These are phyloP conservation scores for Apolygus lucorum DNA, from an alignment of 1,140 invertebrate species.

Conservation along the genomic window DNA sequence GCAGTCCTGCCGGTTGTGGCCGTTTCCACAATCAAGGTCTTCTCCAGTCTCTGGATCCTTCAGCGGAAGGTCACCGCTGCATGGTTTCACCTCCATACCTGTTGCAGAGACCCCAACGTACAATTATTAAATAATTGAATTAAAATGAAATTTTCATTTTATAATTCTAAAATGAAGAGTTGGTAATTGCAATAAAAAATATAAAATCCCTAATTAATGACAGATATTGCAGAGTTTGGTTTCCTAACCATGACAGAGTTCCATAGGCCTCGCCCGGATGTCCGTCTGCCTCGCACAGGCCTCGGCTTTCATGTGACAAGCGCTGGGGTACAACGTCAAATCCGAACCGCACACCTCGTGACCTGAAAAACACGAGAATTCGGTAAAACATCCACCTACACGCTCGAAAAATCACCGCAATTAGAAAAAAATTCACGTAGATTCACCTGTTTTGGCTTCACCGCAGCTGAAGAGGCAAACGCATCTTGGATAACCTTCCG, in stretches of 20 bases:
- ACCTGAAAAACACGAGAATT: slow-evolving; percentile 36
- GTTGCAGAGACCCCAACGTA: slow-evolving; percentile 30
- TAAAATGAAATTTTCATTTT: too few species aligned
- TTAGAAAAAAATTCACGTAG: neutral
- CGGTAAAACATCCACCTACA: too few species aligned
- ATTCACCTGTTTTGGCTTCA: neutral
- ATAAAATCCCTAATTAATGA: too few species aligned
- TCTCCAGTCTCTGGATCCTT: slow-evolving; percentile 56
- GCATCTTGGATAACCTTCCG: slow-evolving; percentile 64
- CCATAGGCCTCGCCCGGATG: slow-evolving; percentile 63
- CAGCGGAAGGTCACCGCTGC: slow-evolving; percentile 70
- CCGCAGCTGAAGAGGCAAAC: slow-evolving; percentile 64
- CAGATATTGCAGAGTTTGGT: too few species aligned
- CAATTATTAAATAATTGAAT: too few species aligned
- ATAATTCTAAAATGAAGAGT: too few species aligned
- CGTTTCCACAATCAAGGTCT: slow-evolving; percentile 79
- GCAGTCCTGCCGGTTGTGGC: slow-evolving; percentile 64
- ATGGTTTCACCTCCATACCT: slow-evolving; percentile 78
- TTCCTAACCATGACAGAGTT: slow-evolving; percentile 68
- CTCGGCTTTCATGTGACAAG: slow-evolving; percentile 78
- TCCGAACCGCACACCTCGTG: slow-evolving; percentile 72
- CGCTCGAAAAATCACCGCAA: slow-evolving; percentile 39
- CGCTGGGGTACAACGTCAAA: slow-evolving; percentile 65
- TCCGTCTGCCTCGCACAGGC: slow-evolving; percentile 75
- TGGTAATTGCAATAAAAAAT: too few species aligned